Percentiles rank a stretch among this genome's conserved stretches.
phyloP scores from a whole-genome alignment of 2,888 invertebrate genomes.

The Habroteleia sp. region DNA sequence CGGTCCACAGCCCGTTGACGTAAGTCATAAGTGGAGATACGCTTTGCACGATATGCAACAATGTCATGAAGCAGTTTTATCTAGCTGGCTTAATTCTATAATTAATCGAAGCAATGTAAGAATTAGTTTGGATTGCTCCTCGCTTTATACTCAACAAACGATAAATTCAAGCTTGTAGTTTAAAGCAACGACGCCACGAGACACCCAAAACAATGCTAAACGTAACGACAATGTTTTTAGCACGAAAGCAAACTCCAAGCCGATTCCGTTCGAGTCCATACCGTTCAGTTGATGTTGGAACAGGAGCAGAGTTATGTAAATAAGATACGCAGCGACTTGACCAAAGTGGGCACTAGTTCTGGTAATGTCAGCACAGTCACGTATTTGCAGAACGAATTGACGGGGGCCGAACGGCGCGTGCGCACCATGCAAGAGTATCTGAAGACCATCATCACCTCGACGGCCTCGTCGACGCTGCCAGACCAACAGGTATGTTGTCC shows the following conservation, averaged over 20 bases:
- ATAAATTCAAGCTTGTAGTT: too few relatives aligned
- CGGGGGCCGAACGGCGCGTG: conserved; percentile 84
- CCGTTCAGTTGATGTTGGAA: conserved; percentile 94
- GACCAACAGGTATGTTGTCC: conserved; percentile 76
- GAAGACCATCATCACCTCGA: conserved; percentile 74
- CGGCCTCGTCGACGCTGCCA: too few relatives aligned
- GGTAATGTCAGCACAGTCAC: conserved; percentile 76
- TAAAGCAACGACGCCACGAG: too few relatives aligned
- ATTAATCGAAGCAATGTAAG: conserved; percentile 34
- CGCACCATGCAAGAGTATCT: conserved; percentile 84
- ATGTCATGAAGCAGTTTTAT: too few relatives aligned
- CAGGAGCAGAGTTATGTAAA: conserved; percentile 92
- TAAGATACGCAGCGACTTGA: conserved; percentile 87
- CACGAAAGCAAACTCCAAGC: conserved; percentile 92
- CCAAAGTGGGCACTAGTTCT: conserved; percentile 81
- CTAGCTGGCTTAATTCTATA: too few relatives aligned
- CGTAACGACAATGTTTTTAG: too few relatives aligned
- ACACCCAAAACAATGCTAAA: too few relatives aligned
- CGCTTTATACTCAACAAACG: background rate
- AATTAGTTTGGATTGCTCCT: conserved; percentile 8
- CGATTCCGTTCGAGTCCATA: conserved; percentile 91
- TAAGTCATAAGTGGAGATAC: conserved; percentile 82
- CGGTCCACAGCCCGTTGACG: conserved; percentile 93
- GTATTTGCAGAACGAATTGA: conserved; percentile 82
- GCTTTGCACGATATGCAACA: conserved; percentile 29